Evolutionary conservation across 1,140 invertebrate species (phyloP), one percentile per base, ranked within the genome.

Genomic region (Philopotamus ludificatus): DNA sequence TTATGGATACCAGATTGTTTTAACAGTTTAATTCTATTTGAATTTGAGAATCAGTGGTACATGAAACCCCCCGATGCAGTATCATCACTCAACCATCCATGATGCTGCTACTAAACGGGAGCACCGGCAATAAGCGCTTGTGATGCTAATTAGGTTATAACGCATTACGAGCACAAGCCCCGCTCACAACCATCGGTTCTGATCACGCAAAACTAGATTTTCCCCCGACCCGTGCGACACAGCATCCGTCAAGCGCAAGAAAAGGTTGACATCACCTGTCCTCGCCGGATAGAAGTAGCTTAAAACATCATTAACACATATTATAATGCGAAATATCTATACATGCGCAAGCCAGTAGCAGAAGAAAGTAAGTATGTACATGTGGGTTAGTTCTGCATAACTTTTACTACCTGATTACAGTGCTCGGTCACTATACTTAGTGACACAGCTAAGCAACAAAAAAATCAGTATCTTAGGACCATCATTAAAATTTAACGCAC

Each of bases 361-460:
- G 57, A 60, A 47, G 57, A 60, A 60, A 60, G 57, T 60, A 45
- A 60, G 15, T 45, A 34, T 18, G 16, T 8, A 22, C 41, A 57
- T 57, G 57, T 60, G 23, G 57, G 57, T 60, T 44, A 60, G 42
- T 45, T 10, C 41, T 47, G 42, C 57, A 60, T 60, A 60, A 60
- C 57, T 60, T 60, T 60, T 60, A 60, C 57, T 60, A 57, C 53
- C 10, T n/a, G 41, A 44, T 45, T 47, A 34, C 44, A 41, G 28
- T 34, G 12, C 12, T 34, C 12, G 4, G 12, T 34, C 4, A 12
- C 28, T 12, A 12, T 34, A 34, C 4, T 34, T 34, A 34, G 28
- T 12, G 28, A 34, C 12, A 34, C 28, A 12, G 12, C 28, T 12
- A 34, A 34, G 28, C 4, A 7, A 7, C 28, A 34, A 34, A 34